Base-by-base conservation (phyloP, 30 jellyfish, hydroid and myxozoan genomes). In the Aurelia sp. region DNA sequence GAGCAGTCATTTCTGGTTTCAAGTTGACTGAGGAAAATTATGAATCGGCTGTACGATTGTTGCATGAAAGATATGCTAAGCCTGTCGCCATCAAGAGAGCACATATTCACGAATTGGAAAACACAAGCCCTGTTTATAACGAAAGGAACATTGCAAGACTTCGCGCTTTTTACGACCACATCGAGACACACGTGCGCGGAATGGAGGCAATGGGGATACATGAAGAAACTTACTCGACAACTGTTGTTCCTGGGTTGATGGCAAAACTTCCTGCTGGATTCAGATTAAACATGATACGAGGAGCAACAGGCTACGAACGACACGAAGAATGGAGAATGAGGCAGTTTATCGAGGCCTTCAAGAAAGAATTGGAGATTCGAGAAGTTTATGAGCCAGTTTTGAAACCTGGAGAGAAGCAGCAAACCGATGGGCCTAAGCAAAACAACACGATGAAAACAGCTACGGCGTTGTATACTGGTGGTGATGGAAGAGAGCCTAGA, bases 11-110 rank as follows among this genome's bases (percentile, higher is more conserved):
- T 33, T 33, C 81, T 4, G 81, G 81, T 0, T 70, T 70, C 16
- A 70, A 70, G 33, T 60, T 70, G 40, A 70, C 81, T 3, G 62
- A 31, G 19, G 62, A 33, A 16, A 70, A 70, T 70, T 70, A 70
- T 40, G 30, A 70, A 27, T 27, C 62, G 13, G 81, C 81, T 4
- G 31, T 30, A 16, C 19, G 27, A 31, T 23, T 70, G 22, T 23
- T 40, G 22, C 40, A 70, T 11, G 19, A 70, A n/a, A 33, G 81
- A 30, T 70, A 30, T 70, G 63, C 81, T 8, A 70, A 70, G 17
- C 62, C 81, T 22, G 81, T 60, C 4, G 63, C 64, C 9, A 70
- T 27, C 62, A 70, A 70, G 18, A 30, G 81, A 4, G 81, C 81
- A 23, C 81, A 70, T 40, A 70, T 70, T 15, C 40, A 70, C 64